Conservation (phyloP, 2,113 vertebrate species). For the Zosterops pallidus region DNA sequence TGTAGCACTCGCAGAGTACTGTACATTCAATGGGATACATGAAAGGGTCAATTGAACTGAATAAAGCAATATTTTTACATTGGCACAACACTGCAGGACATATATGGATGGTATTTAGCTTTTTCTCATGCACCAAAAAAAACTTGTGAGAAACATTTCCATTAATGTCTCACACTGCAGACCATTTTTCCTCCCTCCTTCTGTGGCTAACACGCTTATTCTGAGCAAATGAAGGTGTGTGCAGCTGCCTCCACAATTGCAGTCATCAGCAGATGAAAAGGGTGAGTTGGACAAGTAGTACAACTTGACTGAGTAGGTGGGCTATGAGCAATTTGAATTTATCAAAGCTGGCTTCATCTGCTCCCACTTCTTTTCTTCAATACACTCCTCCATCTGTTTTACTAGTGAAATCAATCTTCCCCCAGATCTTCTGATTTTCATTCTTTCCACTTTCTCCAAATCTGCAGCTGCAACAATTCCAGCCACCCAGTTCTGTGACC, state of each 20-base stretch:
- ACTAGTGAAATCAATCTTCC: background rate
- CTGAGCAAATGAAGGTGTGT: background rate
- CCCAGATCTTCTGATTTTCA: background rate
- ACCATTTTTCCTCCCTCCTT: background rate
- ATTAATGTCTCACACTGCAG: background rate
- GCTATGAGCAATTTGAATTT: background rate
- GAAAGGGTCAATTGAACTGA: background rate
- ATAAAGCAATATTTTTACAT: background rate
- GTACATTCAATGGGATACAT: background rate
- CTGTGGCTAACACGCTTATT: background rate
- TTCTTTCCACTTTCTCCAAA: background rate
- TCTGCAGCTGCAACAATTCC: background rate
- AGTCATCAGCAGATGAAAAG: background rate
- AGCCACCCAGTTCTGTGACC: background rate
- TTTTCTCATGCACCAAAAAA: background rate
- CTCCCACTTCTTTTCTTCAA: background rate
- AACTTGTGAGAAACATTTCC: background rate
- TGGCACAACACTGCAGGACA: background rate
- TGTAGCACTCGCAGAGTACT: background rate
- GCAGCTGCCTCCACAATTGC: background rate
- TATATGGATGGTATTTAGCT: background rate
- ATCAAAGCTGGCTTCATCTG: background rate
- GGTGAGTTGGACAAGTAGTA: background rate
- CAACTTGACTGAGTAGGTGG: background rate
- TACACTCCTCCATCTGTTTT: background rate